phyloP scores from a whole-genome alignment of 2,888 invertebrate species.

The Drosophila borealis region DNA sequence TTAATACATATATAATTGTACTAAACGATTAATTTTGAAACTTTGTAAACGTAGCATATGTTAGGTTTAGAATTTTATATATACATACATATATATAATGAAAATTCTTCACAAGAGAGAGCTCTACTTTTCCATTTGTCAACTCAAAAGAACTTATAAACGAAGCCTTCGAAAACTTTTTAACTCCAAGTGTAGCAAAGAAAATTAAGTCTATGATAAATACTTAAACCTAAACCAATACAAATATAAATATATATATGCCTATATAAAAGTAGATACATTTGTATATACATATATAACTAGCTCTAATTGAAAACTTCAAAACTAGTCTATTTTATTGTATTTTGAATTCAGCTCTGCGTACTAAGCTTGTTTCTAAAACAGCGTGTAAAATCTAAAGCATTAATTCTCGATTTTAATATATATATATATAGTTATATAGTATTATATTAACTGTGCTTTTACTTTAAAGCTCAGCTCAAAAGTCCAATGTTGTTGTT shows the following conservation, averaged over 20 bases:
- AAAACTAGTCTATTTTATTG: constrained; percentile 66
- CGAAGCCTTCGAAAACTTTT: constrained; percentile 80
- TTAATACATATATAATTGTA: constrained; percentile 24
- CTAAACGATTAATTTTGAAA: constrained; percentile 46
- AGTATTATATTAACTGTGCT: constrained; percentile 38
- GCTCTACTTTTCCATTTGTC: constrained; percentile 77
- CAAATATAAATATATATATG: constrained; percentile 20
- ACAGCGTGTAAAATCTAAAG: constrained; percentile 53
- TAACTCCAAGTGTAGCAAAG: constrained; percentile 75
- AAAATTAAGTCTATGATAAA: constrained; percentile 52
- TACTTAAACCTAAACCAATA: constrained; percentile 37
- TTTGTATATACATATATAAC: constrained; percentile 53
- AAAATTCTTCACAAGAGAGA: constrained; percentile 32
- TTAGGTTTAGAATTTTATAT: constrained; percentile 56
- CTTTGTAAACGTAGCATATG: constrained; percentile 47
- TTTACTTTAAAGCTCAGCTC: constrained; percentile 58
- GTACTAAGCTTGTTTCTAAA: constrained; percentile 75
- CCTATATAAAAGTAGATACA: constrained; percentile 39
- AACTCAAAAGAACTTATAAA: constrained; percentile 81
- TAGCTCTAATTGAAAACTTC: constrained; percentile 37
- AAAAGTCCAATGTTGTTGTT: constrained; percentile 70
- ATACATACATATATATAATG: constrained; percentile 34
- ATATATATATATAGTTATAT: constrained; percentile 14
- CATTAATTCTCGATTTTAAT: constrained; percentile 63
- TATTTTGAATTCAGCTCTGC: constrained; percentile 61